Conservation (phyloP, 2,888 invertebrate genomes). For the Linhomoeus sp. region DNA sequence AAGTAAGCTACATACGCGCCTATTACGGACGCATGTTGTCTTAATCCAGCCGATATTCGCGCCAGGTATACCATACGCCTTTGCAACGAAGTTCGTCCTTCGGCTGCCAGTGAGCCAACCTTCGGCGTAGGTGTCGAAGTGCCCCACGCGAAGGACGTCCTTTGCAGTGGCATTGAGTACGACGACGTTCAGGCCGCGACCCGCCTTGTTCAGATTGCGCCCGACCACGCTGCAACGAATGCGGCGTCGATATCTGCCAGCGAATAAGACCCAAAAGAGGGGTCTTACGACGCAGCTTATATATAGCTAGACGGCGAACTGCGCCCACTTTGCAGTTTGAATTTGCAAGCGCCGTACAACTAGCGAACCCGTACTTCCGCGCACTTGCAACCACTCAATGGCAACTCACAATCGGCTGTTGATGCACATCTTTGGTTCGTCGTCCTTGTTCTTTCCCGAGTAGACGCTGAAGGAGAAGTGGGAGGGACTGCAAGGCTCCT, state of each 20-base stretch:
- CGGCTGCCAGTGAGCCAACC: slow-evolving; percentile 16
- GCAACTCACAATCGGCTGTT: slow-evolving; percentile 35
- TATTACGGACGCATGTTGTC: not conserved
- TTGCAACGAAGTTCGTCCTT: too few species aligned
- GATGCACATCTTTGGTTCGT: slow-evolving; percentile 36
- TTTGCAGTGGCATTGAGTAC: slow-evolving; percentile 33
- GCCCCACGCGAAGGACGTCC: slow-evolving; percentile 31
- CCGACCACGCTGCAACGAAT: not conserved
- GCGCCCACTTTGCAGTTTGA: too few species aligned
- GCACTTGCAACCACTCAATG: too few species aligned
- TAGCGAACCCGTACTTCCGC: too few species aligned
- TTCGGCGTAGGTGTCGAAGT: slow-evolving; percentile 38
- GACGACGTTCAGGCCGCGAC: slow-evolving; percentile 38
- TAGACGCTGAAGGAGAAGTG: slow-evolving; percentile 33
- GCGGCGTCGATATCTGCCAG: not conserved
- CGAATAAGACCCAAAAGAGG: too few species aligned
- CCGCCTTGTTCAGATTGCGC: slow-evolving; percentile 33
- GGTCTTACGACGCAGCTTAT: too few species aligned
- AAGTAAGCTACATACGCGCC: too few species aligned
- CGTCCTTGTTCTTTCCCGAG: slow-evolving; percentile 35
- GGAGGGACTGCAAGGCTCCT: slow-evolving; percentile 27
- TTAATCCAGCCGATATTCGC: too few species aligned
- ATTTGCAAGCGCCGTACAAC: too few species aligned
- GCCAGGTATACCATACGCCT: too few species aligned
- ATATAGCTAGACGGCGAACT: too few species aligned